phyloP scores from a whole-genome alignment of 2,888 invertebrate genomes.

The Trichogramma dendrolimi region DNA sequence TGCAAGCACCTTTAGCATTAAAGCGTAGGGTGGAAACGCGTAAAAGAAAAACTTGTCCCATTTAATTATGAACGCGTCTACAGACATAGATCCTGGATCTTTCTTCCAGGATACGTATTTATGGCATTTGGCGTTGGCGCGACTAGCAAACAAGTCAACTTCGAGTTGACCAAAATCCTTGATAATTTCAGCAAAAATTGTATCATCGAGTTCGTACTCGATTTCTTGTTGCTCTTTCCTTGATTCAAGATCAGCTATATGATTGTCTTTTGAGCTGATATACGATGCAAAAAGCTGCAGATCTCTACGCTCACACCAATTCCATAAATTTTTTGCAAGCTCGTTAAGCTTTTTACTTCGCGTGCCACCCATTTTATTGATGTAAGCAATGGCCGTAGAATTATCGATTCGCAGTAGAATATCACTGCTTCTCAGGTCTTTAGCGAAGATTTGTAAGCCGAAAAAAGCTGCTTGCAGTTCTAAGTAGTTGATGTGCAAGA shows the following conservation, averaged over 20 bases:
- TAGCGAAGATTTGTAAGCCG: too few relatives aligned
- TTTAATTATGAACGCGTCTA: slow-evolving; percentile 20
- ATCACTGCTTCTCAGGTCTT: too few relatives aligned
- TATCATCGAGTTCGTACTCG: not conserved
- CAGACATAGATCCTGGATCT: slow-evolving; percentile 6
- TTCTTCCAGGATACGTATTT: slow-evolving; percentile 19
- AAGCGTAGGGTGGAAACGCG: slow-evolving; percentile 23
- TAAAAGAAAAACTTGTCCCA: slow-evolving; percentile 19
- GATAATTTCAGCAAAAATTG: not conserved
- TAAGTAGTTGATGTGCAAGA: too few relatives aligned
- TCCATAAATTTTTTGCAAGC: too few relatives aligned
- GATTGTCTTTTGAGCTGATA: slow-evolving; percentile 3
- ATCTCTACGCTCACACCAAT: too few relatives aligned
- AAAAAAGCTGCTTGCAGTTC: too few relatives aligned
- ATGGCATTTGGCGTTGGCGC: slow-evolving; percentile 15
- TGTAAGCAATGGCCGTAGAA: too few relatives aligned
- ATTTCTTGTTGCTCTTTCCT: not conserved
- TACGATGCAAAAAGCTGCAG: too few relatives aligned
- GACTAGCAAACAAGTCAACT: slow-evolving; percentile 23
- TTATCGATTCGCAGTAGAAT: too few relatives aligned
- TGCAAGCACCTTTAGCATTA: slow-evolving; percentile 4
- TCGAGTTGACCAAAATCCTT: slow-evolving; percentile 11
- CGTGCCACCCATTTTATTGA: too few relatives aligned
- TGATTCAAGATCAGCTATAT: not conserved
- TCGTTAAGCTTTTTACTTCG: too few relatives aligned